Evolutionary conservation across 37 sponge, comb jelly and placozoan species (phyloP).

Genomic region (Theonella swinhoei): DNA sequence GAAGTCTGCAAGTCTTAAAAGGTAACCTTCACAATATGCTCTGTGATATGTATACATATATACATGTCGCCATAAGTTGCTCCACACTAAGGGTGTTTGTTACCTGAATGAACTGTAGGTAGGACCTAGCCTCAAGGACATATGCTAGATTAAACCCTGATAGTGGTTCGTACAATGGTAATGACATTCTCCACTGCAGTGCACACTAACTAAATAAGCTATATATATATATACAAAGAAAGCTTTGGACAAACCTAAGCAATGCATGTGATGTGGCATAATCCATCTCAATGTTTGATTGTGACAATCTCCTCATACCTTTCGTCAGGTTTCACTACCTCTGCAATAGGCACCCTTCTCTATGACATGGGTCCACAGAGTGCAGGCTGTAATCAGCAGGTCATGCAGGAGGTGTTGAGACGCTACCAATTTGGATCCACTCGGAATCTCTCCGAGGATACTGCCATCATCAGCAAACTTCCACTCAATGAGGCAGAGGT

Average conservation of each 20-base stretch:
- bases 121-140: background rate
- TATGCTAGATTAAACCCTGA: too few relatives aligned
- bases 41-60: background rate
- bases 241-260: too few relatives aligned
- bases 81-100: background rate
- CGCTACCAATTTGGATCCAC: constrained; percentile 12
- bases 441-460: background rate
- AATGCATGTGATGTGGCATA: too few relatives aligned
- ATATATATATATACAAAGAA: too few relatives aligned
- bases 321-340: constrained; percentile 5
- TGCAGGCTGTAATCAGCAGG: constrained; percentile 34
- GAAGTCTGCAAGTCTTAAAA: constrained; percentile 37
- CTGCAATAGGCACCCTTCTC: constrained; percentile 32
- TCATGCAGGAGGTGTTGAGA: background rate
- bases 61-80: background rate
- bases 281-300: too few relatives aligned
- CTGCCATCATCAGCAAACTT: background rate
- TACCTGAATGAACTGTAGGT: background rate
- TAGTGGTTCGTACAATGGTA: too few relatives aligned
- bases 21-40: constrained; percentile 8
- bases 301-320: too few relatives aligned
- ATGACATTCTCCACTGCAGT: too few relatives aligned
- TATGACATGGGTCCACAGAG: constrained; percentile 56
- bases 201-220: too few relatives aligned
- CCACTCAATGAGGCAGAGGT: constrained; percentile 13